Evolutionary conservation across 2,797 vertebrate species (phyloP).

Genomic region (Coregonus suidteri): DNA sequence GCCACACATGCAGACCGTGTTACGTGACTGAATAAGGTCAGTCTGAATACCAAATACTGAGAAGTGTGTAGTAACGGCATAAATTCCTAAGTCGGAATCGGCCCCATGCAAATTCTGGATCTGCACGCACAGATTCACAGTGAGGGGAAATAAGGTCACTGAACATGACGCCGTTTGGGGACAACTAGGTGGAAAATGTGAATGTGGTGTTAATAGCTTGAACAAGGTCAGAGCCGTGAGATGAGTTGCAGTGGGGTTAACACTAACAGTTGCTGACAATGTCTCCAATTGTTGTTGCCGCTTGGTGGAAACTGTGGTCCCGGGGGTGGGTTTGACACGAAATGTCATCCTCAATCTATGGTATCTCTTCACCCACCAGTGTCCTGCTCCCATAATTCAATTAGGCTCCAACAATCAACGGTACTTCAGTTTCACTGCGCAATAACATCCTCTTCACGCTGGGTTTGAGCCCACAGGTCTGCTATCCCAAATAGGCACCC

Average conservation of each 20-base stretch:
- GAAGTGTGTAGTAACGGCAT: no score
- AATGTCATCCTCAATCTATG: conserved; percentile 6
- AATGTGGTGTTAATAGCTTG: not conserved
- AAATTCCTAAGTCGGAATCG: no score
- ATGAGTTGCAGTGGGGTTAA: not conserved
- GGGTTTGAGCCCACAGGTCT: not conserved
- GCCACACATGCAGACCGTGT: no score
- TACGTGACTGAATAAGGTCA: no score
- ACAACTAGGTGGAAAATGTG: not conserved
- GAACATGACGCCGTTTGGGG: not conserved
- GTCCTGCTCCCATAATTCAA: conserved; percentile 44
- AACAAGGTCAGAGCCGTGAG: not conserved
- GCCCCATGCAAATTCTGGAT: no score
- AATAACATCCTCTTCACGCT: conserved; percentile 23
- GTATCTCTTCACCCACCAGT: conserved; percentile 20
- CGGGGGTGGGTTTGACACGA: conserved; percentile 26
- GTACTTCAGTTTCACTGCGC: conserved; percentile 9
- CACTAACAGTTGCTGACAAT: not conserved
- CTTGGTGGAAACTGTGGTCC: conserved; percentile 14
- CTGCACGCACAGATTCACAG: not conserved
- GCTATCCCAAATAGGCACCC: not conserved
- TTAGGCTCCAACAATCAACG: conserved; percentile 16
- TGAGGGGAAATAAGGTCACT: not conserved
- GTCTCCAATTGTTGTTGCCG: not conserved
- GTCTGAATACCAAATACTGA: no score